phyloP scores from a whole-genome alignment of 2,888 invertebrate species.

The Cerastoderma edule region DNA sequence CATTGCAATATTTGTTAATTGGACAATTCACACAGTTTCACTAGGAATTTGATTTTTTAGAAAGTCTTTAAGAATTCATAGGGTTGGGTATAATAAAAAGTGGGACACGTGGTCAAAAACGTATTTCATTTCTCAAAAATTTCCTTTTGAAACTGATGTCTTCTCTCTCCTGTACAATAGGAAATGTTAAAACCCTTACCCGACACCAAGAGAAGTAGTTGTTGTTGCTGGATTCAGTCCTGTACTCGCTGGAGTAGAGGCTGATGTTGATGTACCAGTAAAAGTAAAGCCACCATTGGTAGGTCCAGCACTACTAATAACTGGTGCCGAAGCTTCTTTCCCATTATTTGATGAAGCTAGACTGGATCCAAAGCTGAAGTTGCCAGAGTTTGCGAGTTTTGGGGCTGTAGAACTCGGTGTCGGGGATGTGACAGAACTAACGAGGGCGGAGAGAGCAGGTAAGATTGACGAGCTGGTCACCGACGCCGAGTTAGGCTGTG shows the following conservation, averaged over 20 bases:
- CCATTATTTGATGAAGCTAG: not conserved
- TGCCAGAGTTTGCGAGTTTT: not conserved
- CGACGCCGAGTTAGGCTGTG: not conserved
- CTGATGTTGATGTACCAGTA: not conserved
- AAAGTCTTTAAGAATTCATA: too few relatives aligned
- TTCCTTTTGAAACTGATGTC: too few relatives aligned
- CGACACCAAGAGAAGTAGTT: not conserved
- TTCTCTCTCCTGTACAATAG: too few relatives aligned
- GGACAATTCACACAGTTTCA: too few relatives aligned
- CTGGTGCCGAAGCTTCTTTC: not conserved
- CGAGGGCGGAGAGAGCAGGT: too few relatives aligned
- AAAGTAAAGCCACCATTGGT: not conserved
- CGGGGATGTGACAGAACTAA: not conserved
- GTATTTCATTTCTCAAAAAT: too few relatives aligned
- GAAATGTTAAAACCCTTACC: too few relatives aligned
- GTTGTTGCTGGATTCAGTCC: not conserved
- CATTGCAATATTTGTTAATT: too few relatives aligned
- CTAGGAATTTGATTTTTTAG: too few relatives aligned
- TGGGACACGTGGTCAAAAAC: too few relatives aligned
- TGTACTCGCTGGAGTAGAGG: not conserved
- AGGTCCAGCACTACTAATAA: not conserved
- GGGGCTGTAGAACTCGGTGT: not conserved
- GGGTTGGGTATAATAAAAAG: too few relatives aligned
- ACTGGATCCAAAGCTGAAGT: not conserved
- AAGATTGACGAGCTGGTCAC: too few relatives aligned